phyloP scores from a whole-genome alignment of 2,888 invertebrate species.

The Bibio marci region DNA sequence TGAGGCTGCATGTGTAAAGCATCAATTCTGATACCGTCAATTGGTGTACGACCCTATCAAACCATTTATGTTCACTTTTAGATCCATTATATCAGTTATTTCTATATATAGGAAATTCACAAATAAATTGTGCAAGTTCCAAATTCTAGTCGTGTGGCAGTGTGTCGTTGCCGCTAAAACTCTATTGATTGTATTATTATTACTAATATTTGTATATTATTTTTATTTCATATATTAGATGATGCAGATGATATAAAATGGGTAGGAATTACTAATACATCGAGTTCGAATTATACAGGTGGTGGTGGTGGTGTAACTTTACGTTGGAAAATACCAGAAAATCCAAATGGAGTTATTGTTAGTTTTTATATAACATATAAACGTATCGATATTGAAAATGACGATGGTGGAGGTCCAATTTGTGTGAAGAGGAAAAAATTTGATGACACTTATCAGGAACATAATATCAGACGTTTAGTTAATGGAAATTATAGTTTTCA shows the following conservation, averaged over 20 bases:
- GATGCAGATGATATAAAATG: conserved; percentile 47
- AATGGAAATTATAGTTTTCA: conserved; percentile 69
- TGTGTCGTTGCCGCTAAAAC: too few relatives aligned
- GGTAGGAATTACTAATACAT: conserved; percentile 27
- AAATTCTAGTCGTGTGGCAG: too few relatives aligned
- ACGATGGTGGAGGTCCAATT: conserved; percentile 14
- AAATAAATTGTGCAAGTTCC: too few relatives aligned
- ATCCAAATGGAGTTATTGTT: conserved; percentile 79
- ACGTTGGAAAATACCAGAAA: conserved; percentile 61
- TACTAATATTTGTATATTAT: too few relatives aligned
- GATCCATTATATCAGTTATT: too few relatives aligned
- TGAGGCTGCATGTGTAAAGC: too few relatives aligned
- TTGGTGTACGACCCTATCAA: too few relatives aligned
- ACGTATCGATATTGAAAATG: conserved; percentile 46
- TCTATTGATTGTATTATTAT: too few relatives aligned
- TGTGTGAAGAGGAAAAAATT: conserved; percentile 10
- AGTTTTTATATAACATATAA: conserved; percentile 67
- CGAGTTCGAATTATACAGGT: conserved; percentile 23
- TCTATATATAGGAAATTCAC: too few relatives aligned
- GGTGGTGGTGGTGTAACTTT: conserved; percentile 43
- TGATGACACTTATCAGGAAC: conserved; percentile 42
- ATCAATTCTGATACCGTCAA: too few relatives aligned
- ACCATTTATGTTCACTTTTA: too few relatives aligned
- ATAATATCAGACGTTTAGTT: conserved; percentile 25
- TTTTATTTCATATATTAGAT: conserved; percentile 28